Percentiles rank a stretch among this genome's conserved stretches.
Evolutionary conservation across 2,888 invertebrate species (phyloP).

Genomic region (Polydrusus pterygomalis): DNA sequence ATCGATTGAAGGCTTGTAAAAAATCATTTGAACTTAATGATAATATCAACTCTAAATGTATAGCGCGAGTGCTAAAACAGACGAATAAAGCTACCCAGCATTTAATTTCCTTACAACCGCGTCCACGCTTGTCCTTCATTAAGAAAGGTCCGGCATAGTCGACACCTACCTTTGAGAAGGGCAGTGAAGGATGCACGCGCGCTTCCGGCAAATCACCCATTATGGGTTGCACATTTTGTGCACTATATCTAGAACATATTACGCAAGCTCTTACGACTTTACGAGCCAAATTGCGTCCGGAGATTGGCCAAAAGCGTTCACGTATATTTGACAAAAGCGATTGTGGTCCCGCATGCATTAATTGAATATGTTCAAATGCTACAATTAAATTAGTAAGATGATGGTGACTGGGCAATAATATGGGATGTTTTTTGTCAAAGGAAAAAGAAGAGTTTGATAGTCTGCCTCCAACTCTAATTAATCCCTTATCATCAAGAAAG

Average conservation of each 20-base stretch:
- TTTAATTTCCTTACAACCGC: constrained; percentile 43
- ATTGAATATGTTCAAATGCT: constrained; percentile 25
- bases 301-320: constrained; percentile 38
- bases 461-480: constrained; percentile 37
- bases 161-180: constrained; percentile 51
- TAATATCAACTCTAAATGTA: constrained; percentile 53
- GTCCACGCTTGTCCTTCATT: constrained; percentile 42
- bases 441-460: constrained; percentile 37
- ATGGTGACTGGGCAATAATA: constrained; percentile 18
- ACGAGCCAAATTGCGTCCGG: constrained; percentile 34
- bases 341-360: constrained; percentile 35
- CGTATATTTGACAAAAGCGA: constrained; percentile 11
- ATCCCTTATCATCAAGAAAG: constrained; percentile 35
- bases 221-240: constrained; percentile 37
- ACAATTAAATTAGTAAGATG: constrained; percentile 28
- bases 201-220: constrained; percentile 50
- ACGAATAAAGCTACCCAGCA: constrained; percentile 49
- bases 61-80: constrained; percentile 49
- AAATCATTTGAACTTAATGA: constrained; percentile 42
- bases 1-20: constrained; percentile 45
- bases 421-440: constrained; percentile 31
- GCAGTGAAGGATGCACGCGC: constrained; percentile 30
- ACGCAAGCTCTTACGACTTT: constrained; percentile 19
- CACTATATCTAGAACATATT: constrained; percentile 22
- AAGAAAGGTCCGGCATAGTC: constrained; percentile 58